Base-by-base conservation (phyloP, 2,888 invertebrate genomes). In the Callinectes sapidus region DNA sequence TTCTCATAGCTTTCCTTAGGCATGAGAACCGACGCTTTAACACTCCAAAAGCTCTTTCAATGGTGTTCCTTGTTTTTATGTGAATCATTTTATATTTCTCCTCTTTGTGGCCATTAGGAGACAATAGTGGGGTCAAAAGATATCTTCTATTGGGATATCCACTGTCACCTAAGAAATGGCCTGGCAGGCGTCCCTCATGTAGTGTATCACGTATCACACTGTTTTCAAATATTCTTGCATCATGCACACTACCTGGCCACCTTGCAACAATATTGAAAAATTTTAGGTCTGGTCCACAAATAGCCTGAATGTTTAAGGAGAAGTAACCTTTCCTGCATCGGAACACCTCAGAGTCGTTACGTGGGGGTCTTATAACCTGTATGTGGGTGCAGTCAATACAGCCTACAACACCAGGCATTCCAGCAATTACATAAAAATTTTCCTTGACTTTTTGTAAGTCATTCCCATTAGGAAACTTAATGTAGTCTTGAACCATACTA, bases 371-470 rank as follows among this genome's bases (percentile, higher is more conserved):
- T 42, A 13, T 42, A 13, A 90, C 85, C 10, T 81, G 39, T 1
- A 90, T 28, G 54, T 90, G 85, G 2, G 86, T 90, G 14, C 90
- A 42, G 54, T 90, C 90, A 18, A 86, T 86, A 23, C 90, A 85
- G 1, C 90, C 90, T 54, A 90, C 32, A 1, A 90, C 90, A 48
- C 90, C 86, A n/a, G 90, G 90, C 90, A 90, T 90, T 3, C 86
- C 77, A 1, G 54, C 55, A 35, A 90, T 90, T 2, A 2, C 32
- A 32, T 23, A 13, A 85, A 90, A 90, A 10, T 90, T n/a, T 13
- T 32, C 2, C 54, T 85, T 90, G 1, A 85, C 16, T 1, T 8
- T 55, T 0, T 90, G 48, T 13, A 55, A 16, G 2, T 8, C 48
- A 0, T 86, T 48, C 16, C 32, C 42, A 2, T 16, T 42, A 6